Conservation (phyloP, 2,797 vertebrate species). For the Dendrocincla fuliginosa region DNA sequence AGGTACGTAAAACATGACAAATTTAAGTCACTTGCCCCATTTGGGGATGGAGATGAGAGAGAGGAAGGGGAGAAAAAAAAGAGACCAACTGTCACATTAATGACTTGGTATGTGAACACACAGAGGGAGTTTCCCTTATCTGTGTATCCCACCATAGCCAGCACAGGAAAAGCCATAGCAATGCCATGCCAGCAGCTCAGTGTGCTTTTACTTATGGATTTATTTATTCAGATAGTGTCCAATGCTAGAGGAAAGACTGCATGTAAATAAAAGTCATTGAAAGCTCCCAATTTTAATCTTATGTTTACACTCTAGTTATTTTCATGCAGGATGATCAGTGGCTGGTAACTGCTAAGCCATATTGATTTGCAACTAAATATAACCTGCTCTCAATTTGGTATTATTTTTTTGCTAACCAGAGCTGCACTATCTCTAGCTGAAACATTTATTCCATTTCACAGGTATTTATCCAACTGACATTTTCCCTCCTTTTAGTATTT, state of each 20-base stretch:
- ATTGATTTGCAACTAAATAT: neutral
- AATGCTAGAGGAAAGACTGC: neutral
- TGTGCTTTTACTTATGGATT: neutral
- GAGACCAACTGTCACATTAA: neutral
- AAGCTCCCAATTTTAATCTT: conserved; percentile 2
- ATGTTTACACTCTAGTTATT: neutral
- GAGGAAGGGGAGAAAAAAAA: neutral
- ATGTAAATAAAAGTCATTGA: conserved; percentile 1
- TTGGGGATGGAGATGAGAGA: neutral
- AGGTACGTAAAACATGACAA: neutral
- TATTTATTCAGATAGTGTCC: neutral
- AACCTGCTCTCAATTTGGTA: neutral
- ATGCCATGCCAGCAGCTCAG: neutral
- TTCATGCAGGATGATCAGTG: neutral
- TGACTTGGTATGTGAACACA: neutral
- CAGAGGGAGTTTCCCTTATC: neutral
- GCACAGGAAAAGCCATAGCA: neutral
- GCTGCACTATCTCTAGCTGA: neutral
- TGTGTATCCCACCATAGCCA: neutral
- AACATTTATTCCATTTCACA: neutral
- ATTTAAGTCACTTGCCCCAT: neutral
- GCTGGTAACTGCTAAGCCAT: neutral
- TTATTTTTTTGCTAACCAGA: neutral
- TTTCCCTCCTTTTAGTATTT: neutral
- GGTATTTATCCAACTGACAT: neutral